Percentiles rank a stretch among this genome's conserved stretches.
Conservation (phyloP, 2,113 vertebrate species). For the Xerus inauris region DNA sequence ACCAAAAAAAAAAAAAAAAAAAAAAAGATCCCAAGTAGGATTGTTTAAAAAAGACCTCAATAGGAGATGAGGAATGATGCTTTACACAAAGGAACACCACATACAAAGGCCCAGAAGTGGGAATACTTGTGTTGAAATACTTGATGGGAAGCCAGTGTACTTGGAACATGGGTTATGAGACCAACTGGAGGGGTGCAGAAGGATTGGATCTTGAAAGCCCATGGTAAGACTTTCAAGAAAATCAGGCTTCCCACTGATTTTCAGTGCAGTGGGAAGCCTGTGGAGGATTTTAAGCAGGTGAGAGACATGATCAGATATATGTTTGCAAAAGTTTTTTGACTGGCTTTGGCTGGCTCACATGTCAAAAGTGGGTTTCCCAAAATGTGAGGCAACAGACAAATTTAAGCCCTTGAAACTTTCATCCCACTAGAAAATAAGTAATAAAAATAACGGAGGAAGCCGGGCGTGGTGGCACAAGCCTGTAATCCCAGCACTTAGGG, state of each 20-base stretch:
- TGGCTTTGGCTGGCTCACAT: not conserved
- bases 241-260: too few species aligned
- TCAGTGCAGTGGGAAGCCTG: conserved; percentile 16
- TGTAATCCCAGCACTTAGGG: too few species aligned
- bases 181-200: not conserved
- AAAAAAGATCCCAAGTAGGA: too few species aligned
- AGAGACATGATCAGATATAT: conserved; percentile 46
- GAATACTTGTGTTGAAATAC: conserved; percentile 1
- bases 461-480: too few species aligned
- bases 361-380: conserved; percentile 8
- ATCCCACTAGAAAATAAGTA: not conserved
- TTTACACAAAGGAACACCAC: not conserved
- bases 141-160: not conserved
- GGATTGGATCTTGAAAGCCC: not conserved
- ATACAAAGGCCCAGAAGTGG: conserved; percentile 9
- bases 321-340: conserved; percentile 21
- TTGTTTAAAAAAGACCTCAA: not conserved
- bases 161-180: not conserved
- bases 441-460: not conserved
- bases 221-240: too few species aligned
- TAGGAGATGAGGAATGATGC: not conserved
- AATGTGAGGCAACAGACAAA: not conserved
- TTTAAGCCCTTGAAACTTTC: conserved; percentile 16
- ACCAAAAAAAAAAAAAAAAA: too few species aligned
- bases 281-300: conserved; percentile 36